These are phyloP conservation scores for Drosophila algonquin DNA, from an alignment of 2,888 invertebrate species.

Conservation along the genomic window DNA sequence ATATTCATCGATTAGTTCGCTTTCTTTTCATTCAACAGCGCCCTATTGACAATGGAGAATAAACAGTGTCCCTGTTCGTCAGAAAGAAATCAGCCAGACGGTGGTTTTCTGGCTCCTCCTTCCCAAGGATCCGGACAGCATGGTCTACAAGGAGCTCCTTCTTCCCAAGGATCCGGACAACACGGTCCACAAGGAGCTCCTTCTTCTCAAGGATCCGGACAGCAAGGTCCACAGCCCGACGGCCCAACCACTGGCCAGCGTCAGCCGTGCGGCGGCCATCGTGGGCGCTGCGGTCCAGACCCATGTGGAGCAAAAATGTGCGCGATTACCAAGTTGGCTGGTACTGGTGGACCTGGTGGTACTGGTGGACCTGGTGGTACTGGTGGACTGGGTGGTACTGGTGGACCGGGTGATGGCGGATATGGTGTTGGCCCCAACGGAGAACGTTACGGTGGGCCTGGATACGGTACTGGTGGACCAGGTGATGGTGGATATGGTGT, in stretches of 20 bases:
- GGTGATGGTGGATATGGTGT: too few relatives aligned
- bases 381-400: background rate
- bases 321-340: background rate
- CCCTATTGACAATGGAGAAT: slow-evolving; percentile 30
- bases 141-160: background rate
- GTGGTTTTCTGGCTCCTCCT: too few relatives aligned
- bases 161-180: background rate
- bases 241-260: background rate
- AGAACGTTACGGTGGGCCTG: background rate
- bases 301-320: slow-evolving; percentile 14
- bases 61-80: slow-evolving; percentile 40
- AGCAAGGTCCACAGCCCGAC: background rate
- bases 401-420: background rate
- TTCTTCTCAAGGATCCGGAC: background rate
- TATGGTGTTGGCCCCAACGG: background rate
- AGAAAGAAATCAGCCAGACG: background rate
- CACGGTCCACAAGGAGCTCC: background rate
- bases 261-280: slow-evolving; percentile 6
- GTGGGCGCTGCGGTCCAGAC: slow-evolving; percentile 13
- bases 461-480: background rate
- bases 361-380: background rate
- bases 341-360: too few relatives aligned
- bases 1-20: background rate
- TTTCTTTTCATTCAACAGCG: slow-evolving; percentile 4
- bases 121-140: background rate